Evolutionary conservation across 2,888 invertebrate species (phyloP), one percentile per base, ranked within the genome.

Genomic region (Gastracanthus pulcherrimus): DNA sequence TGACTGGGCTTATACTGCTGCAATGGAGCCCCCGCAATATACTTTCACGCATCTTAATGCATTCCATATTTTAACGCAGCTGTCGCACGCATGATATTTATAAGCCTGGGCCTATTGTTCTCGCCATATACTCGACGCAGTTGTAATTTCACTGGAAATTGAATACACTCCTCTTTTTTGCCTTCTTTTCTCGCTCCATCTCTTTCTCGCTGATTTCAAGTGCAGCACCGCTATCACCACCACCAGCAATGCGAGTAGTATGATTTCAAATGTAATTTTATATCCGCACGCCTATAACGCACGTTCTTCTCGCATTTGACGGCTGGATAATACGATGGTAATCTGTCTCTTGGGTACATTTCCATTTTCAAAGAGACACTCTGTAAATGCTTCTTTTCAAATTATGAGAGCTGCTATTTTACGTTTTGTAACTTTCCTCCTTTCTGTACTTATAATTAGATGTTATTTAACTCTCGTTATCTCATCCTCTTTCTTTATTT

Each of bases 21-120:
- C n/a, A n/a, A n/a, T n/a, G n/a, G n/a, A n/a, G n/a, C 19, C 31
- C 13, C 29, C 11, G 45, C 19, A 19, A 51, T n/a, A 19, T 26
- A 55, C 38, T 58, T 58, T 26, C 71, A 11, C 71, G 55, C 58
- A 34, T 23, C 38, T 71, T 58, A 71, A 55, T 71, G 71, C 71
- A 71, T 71, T 71, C 71, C 71, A 71, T 71, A 71, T 38, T 58
- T 71, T 71, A 71, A 71, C 58, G 58, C 36, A 26, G 71, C 71
- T 71, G 71, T 71, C 71, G 71, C 38, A 71, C 29, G 71, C 36
- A 26, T 5, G 51, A 71, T 71, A 34, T 67, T 51, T 71, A 70
- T 51, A 58, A 58, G 58, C n/a, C 26, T 23, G 13, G 51, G 34
- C 38, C 58, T 38, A 71, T 71, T 71, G 71, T 71, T 71, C 71